These are phyloP conservation scores for Oreochromis tanganicae DNA, from an alignment of 2,113 vertebrate genomes.

Conservation along the genomic window DNA sequence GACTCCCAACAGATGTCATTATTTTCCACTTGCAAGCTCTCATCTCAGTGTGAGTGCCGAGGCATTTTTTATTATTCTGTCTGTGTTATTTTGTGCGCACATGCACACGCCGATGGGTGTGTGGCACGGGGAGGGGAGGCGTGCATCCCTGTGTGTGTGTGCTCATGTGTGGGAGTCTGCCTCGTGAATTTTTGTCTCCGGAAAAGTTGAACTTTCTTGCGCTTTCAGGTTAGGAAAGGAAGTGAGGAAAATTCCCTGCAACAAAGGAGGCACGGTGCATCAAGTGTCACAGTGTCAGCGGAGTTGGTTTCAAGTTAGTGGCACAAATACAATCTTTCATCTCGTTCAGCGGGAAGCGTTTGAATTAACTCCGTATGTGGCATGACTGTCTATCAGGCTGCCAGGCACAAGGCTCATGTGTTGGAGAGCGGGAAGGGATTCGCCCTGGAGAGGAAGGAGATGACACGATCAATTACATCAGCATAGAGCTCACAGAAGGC, in stretches of 20 bases:
- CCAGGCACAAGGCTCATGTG: background rate
- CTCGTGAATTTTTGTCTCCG: background rate
- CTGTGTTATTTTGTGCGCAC: background rate
- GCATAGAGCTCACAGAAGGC: slow-evolving; percentile 6
- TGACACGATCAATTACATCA: slow-evolving; percentile 56
- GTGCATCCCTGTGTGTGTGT: background rate
- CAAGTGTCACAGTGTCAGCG: slow-evolving; percentile 14
- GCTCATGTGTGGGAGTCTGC: background rate
- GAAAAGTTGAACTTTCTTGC: slow-evolving; percentile 25
- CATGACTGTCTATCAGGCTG: slow-evolving; percentile 12
- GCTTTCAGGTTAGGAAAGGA: background rate
- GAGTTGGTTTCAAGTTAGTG: slow-evolving; percentile 25
- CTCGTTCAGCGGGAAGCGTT: slow-evolving; percentile 27
- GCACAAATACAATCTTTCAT: slow-evolving; percentile 52
- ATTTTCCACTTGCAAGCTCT: slow-evolving; percentile 48
- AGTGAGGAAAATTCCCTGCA: background rate
- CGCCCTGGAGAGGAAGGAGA: slow-evolving; percentile 14
- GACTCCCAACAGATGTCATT: slow-evolving; percentile 62
- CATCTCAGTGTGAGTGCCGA: slow-evolving; percentile 36
- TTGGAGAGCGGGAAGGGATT: slow-evolving; percentile 3
- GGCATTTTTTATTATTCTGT: slow-evolving; percentile 57
- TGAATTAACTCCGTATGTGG: slow-evolving; percentile 39
- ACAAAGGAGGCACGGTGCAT: slow-evolving; percentile 4
- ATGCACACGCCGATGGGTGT: background rate
- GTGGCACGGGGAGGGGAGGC: background rate